phyloP scores from a whole-genome alignment of 30 jellyfish, hydroid and myxozoan genomes.

The Catostylus mosaicus region DNA sequence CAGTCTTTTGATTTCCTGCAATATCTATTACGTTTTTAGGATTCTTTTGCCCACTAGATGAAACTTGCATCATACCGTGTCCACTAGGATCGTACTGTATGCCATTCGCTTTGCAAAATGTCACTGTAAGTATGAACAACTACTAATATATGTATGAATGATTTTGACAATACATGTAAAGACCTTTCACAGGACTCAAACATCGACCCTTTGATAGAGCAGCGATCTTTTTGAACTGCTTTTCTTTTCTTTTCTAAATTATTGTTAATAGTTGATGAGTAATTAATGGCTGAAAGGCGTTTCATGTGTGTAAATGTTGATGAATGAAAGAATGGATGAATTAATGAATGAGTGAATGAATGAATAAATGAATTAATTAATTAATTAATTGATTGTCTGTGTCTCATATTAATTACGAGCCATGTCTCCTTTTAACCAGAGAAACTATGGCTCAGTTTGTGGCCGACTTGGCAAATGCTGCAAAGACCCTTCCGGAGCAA shows the following conservation, averaged over 20 bases:
- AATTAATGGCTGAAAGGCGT: too few species aligned
- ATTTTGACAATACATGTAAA: too few species aligned
- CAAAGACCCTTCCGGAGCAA: constrained; percentile 2
- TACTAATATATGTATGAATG: neutral
- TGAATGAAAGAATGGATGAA: too few species aligned
- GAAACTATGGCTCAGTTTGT: constrained; percentile 28
- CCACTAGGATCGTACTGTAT: constrained; percentile 51
- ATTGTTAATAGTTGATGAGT: neutral
- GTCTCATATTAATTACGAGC: neutral
- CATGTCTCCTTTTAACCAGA: neutral
- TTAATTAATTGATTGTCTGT: too few species aligned
- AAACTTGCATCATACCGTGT: constrained; percentile 53
- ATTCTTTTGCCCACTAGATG: constrained; percentile 45
- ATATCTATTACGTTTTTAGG: constrained; percentile 23
- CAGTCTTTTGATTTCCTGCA: neutral
- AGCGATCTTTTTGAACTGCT: too few species aligned
- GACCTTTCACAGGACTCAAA: too few species aligned
- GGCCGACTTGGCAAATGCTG: constrained; percentile 49
- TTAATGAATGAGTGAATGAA: too few species aligned
- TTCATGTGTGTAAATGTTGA: too few species aligned
- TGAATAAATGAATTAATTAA: too few species aligned
- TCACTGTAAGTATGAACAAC: constrained; percentile 26
- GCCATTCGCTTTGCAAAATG: constrained; percentile 19
- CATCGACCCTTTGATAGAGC: too few species aligned
- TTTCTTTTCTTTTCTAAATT: too few species aligned